Evolutionary conservation across 2,888 invertebrate species (phyloP), one percentile per base, ranked within the genome.

Genomic region (Xanthia togata): DNA sequence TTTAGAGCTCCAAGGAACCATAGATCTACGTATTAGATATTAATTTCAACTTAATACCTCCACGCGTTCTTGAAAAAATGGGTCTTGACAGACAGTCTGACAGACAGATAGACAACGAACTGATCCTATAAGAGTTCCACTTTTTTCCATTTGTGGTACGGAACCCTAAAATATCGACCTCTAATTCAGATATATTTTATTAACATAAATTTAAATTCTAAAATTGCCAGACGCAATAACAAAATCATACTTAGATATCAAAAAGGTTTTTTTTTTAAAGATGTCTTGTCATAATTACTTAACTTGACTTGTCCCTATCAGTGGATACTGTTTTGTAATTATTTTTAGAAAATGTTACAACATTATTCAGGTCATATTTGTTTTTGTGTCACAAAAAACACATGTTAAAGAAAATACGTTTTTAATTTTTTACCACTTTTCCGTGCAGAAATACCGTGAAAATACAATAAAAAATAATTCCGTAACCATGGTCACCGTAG

Each of bases 401-500:
- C 3, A 31, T 47, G 4, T 31, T 44, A 47, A 65, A 26, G 8
- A 23, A 44, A 17, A 64, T 9, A 5, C 0, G 0, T 50, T 47
- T 47, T 47, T 12, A 17, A 53, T 31, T 2, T 0, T 47, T 50
- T 50, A 50, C 8, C 50, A 9, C 5, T 64, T 26, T 41, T 41
- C 20, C 0, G 4, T 20, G 9, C 38, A 38, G 38, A 14, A 9
- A n/a, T 8, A 5, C n/a, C 9, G 0, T 38, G 4, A 8, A 62
- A 62, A n/a, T 38, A 12, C 17, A 53, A 35, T 17, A 9, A 4
- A 0, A 2, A 57, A 38, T 38, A 70, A 64, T 38, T 20, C 1
- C 1, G 35, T 23, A 9, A 26, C 23, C 60, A 17, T 84, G 70
- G 77, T 53, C 57, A 76, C 74, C 70, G 31, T 55, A 75, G 4